Evolutionary conservation across 2,113 vertebrate species (phyloP).

Genomic region (Caloenas nicobarica): DNA sequence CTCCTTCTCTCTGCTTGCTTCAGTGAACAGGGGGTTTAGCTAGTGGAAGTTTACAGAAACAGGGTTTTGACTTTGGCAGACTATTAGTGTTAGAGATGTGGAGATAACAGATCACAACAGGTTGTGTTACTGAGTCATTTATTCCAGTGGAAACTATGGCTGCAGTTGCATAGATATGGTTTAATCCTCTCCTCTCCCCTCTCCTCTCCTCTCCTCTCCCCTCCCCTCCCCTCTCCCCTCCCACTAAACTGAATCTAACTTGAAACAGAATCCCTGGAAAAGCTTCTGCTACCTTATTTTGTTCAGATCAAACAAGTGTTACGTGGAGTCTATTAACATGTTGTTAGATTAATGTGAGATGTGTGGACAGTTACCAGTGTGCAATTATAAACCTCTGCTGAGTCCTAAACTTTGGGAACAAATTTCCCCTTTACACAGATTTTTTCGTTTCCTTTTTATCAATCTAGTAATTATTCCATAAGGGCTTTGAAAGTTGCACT

Average conservation of each 20-base stretch:
- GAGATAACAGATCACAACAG: slow-evolving; percentile 40
- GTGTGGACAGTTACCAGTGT: not conserved
- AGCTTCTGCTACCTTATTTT: not conserved
- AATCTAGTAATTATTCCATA: not conserved
- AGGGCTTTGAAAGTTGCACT: not conserved
- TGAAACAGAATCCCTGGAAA: not conserved
- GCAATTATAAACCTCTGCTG: not conserved
- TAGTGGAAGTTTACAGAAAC: slow-evolving; percentile 31
- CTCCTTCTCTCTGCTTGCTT: not conserved
- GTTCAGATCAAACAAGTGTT: not conserved
- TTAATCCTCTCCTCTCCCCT: not conserved
- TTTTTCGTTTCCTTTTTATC: not conserved
- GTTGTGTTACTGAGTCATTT: slow-evolving; percentile 30
- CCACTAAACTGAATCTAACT: not conserved
- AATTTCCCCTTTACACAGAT: not conserved
- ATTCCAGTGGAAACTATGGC: slow-evolving; percentile 53
- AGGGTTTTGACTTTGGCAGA: slow-evolving; percentile 13
- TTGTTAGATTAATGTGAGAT: not conserved
- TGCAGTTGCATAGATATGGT: not conserved
- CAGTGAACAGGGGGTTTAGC: not conserved
- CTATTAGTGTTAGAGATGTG: not conserved
- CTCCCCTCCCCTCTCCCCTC: no score
- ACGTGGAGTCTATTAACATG: not conserved
- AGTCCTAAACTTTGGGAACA: not conserved
- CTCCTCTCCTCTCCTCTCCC: no score